phyloP scores from a whole-genome alignment of 2,113 vertebrate genomes.

The Hypocryptadius cinnamomeus region DNA sequence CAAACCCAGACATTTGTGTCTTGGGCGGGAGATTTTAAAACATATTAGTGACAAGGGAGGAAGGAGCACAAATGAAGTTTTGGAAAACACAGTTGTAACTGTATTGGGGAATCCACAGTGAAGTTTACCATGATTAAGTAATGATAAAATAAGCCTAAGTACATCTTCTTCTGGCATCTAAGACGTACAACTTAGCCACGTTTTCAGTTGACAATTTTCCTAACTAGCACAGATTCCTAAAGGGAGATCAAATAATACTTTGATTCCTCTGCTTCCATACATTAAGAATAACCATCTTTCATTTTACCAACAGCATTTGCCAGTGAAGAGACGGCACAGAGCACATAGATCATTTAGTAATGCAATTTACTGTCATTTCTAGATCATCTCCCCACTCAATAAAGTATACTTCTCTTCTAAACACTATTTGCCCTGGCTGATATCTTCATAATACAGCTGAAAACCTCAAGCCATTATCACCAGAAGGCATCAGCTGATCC shows the following conservation, averaged over 20 bases:
- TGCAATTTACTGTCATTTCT: conserved; percentile 45
- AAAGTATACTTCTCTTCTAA: conserved; percentile 24
- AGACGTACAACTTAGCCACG: neutral
- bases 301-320: neutral
- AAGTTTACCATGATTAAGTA: neutral
- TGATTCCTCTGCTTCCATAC: conserved; percentile 5
- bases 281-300: conserved; percentile 5
- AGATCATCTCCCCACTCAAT: conserved; percentile 31
- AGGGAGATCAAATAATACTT: neutral
- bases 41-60: neutral
- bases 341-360: conserved; percentile 29
- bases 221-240: neutral
- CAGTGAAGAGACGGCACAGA: neutral
- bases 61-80: neutral
- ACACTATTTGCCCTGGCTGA: conserved; percentile 35
- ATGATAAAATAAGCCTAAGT: neutral
- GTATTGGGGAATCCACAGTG: neutral
- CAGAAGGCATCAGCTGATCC: conserved; percentile 51
- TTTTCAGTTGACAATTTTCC: neutral
- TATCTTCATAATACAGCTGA: conserved; percentile 57
- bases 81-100: neutral
- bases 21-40: neutral
- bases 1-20: neutral
- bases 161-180: neutral
- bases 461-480: conserved; percentile 52